Base-by-base conservation (phyloP, 2,797 vertebrate genomes). In the Periophthalmus magnuspinnatus region DNA sequence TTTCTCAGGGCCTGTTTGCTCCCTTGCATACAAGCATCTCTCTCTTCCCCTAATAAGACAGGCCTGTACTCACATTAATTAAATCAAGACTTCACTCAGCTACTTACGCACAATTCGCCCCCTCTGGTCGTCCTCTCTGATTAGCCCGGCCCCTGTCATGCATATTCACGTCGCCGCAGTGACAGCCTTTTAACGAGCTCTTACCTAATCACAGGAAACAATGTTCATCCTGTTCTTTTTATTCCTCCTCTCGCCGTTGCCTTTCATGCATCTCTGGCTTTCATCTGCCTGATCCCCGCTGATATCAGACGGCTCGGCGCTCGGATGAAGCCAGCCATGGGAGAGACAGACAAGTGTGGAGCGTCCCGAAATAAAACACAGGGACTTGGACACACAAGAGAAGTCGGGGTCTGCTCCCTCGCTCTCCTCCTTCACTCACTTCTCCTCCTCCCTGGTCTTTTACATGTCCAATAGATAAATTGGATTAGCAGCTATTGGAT, bases 401-500 rank as follows among this genome's bases (percentile, higher is more conserved):
- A 86, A 85, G 86, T 87, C 32, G 6, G 72, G 70, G 71, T 85
- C 82, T 89, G 87, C 81, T 80, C 82, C 81, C 70, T 74, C 90
- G 92, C 93, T 92, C 70, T 75, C 74, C 93, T 93, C 91, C 68
- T 50, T 73, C 28, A 24, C 45, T 33, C 68, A 28, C 22, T 77
- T 67, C 75, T 77, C 77, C 78, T 73, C 79, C 76, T 83, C 72
- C 71, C 64, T 45, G 0, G 65, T 68, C 78, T 86, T 85, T 95
- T 95, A 95, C 95, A 95, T 96, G 94, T 96, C 95, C 90, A 94
- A 96, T 97, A 94, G 94, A 96, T 95, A 97, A 97, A 98, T 97
- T 97, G 96, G 96, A 98, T 99, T 97, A 98, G 93, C 94, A 94
- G 94, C 93, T 94, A 96, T 97, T 97, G 95, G 95, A 98, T 98